Evolutionary conservation across 2,797 vertebrate species (phyloP).

Genomic region (Myotis pilosus): DNA sequence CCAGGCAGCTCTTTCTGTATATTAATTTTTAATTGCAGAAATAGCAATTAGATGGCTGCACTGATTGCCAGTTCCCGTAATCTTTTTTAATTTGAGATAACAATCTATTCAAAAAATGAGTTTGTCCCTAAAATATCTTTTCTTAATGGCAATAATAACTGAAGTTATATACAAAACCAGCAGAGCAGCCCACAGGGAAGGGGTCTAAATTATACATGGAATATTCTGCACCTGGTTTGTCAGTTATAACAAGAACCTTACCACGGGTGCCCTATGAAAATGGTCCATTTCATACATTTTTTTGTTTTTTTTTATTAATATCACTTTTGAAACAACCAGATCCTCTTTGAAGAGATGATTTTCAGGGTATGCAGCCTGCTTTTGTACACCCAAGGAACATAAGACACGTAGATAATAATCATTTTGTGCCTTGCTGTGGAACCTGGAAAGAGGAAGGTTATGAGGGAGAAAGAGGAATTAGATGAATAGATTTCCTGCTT

Average conservation of each 20-base stretch:
- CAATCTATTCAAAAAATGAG: slow-evolving; percentile 81
- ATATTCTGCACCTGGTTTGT: slow-evolving; percentile 75
- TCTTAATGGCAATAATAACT: slow-evolving; percentile 80
- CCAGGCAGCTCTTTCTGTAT: slow-evolving; percentile 80
- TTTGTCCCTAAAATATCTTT: slow-evolving; percentile 81
- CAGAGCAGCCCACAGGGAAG: slow-evolving; percentile 70
- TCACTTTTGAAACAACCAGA: slow-evolving; percentile 45
- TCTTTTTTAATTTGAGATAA: slow-evolving; percentile 82
- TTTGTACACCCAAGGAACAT: slow-evolving; percentile 24
- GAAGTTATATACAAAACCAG: slow-evolving; percentile 76
- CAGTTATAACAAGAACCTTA: slow-evolving; percentile 65
- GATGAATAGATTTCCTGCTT: neutral
- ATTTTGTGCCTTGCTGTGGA: slow-evolving; percentile 21
- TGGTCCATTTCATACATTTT: slow-evolving; percentile 61
- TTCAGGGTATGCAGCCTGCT: neutral
- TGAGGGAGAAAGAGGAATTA: slow-evolving; percentile 9
- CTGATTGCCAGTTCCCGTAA: slow-evolving; percentile 79
- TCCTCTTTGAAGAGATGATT: slow-evolving; percentile 47
- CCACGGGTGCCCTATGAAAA: slow-evolving; percentile 55
- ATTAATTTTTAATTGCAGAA: slow-evolving; percentile 82
- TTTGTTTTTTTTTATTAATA: slow-evolving; percentile 56
- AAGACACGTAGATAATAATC: neutral
- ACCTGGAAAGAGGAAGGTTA: neutral
- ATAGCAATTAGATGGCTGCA: slow-evolving; percentile 79
- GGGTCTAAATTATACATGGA: slow-evolving; percentile 77